Conservation (phyloP, 2,888 invertebrate species). For the Nycteola revayana region DNA sequence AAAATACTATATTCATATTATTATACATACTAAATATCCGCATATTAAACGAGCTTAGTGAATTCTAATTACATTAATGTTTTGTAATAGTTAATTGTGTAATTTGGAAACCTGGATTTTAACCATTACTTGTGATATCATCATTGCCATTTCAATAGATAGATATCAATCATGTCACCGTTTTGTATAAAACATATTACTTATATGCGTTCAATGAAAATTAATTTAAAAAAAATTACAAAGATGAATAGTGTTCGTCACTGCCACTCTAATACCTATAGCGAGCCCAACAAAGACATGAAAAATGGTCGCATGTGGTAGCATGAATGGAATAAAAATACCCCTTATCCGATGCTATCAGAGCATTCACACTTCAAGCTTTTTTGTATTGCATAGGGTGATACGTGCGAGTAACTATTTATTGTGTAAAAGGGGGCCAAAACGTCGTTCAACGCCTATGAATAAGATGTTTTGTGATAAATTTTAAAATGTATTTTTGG, state of each 20-base stretch:
- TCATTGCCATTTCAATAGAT: no score
- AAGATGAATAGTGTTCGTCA: constrained; percentile 49
- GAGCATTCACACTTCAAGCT: constrained; percentile 48
- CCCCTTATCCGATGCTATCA: constrained; percentile 68
- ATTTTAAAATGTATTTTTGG: background rate
- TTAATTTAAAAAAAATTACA: constrained; percentile 49
- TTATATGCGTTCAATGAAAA: constrained; percentile 20
- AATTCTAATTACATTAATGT: no score
- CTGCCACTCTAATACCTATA: constrained; percentile 67
- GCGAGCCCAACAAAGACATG: constrained; percentile 70
- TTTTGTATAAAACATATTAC: constrained; percentile 23
- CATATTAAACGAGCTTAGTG: no score
- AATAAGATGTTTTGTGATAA: background rate
- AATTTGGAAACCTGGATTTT: no score
- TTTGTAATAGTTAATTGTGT: no score
- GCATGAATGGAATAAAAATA: constrained; percentile 72
- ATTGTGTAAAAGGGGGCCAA: constrained; percentile 17
- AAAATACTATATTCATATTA: no score
- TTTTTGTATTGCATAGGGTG: constrained; percentile 31
- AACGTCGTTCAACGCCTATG: constrained; percentile 2
- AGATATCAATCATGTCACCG: constrained; percentile 29
- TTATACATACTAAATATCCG: no score
- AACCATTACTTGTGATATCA: no score
- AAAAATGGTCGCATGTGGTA: constrained; percentile 68
- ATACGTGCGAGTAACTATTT: constrained; percentile 23